Conservation (phyloP, 2,113 vertebrate genomes). For the Proteles cristata region DNA sequence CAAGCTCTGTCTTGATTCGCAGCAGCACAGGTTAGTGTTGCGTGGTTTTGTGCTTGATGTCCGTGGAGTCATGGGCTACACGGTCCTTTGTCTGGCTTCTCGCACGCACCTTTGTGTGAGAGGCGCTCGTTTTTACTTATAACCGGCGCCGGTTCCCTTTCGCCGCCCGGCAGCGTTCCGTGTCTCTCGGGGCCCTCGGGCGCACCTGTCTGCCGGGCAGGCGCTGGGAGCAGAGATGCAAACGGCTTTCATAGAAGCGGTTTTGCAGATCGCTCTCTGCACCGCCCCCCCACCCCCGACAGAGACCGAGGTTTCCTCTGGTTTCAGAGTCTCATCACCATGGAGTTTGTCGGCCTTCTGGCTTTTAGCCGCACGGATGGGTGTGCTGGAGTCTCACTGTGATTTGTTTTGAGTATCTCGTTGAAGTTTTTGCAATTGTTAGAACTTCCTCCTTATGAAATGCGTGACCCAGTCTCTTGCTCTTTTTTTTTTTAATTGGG, state of each 20-base stretch:
- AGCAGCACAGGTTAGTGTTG: rapidly evolving
- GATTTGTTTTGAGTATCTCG: neutral
- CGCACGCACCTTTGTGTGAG: too few species aligned
- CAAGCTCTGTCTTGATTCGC: neutral
- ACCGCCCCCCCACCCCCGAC: neutral
- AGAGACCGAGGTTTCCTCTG: neutral
- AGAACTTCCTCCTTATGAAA: neutral
- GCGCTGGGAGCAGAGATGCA: too few species aligned
- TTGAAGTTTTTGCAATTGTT: neutral
- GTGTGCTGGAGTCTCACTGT: rapidly evolving
- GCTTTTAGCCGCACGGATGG: neutral
- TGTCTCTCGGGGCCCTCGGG: too few species aligned
- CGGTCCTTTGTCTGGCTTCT: too few species aligned
- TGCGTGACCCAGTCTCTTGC: neutral
- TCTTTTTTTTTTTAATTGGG: neutral
- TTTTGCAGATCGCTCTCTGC: neutral
- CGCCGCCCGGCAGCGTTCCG: too few species aligned
- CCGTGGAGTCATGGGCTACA: too few species aligned
- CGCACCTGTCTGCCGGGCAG: too few species aligned
- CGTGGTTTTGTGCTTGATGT: too few species aligned
- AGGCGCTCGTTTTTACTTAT: too few species aligned
- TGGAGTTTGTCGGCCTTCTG: neutral
- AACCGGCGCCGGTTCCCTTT: too few species aligned
- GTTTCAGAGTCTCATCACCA: neutral
- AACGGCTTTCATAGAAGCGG: neutral